Base-by-base conservation (phyloP, 1,140 invertebrate species). In the Cheumatopsyche charites region DNA sequence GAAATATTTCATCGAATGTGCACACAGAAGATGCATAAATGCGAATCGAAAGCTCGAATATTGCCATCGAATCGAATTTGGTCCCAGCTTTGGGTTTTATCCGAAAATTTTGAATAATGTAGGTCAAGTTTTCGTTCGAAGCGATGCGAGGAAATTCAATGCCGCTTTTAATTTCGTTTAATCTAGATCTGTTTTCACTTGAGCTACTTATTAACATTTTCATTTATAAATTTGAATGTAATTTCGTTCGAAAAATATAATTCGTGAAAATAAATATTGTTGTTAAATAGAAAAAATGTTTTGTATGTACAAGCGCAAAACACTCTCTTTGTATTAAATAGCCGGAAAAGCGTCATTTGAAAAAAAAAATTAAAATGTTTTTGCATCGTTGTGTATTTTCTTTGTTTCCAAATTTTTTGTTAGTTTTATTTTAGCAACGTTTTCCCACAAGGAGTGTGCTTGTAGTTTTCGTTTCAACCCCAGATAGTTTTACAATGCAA, bases 281-380 rank as follows among this genome's bases (percentile, higher is more conserved):
- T 15, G 26, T 62, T 62, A 26, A 62, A 62, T 62, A 36, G 58
- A 62, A 62, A 62, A 26, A 62, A 62, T 36, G 47, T 52, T 52
- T 52, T 17, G 47, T 52, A 17, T 19, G 47, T 17, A 15, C 47
- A 6, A 7, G 47, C 47, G 47, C 47, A 52, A 52, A 52, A 52
- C 19, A 15, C 7, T 17, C 19, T 15, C 19, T 52, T 52, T 52
- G 47, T 52, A n/a, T n/a, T n/a, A n/a, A n/a, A n/a, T n/a, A 52
- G 19, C n/a, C n/a, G 47, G 19, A n/a, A 58, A 58, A 58, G 21
- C 23, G 55, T 58, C 55, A 11, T 21, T 23, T 5, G 55, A 4
- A 36, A 36, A 36, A 36, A 9, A 36, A 36, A 4, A 4, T 36
- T 36, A 36, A 36, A 36, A 36, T 36, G 29, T 36, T 36, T 36